phyloP scores from a whole-genome alignment of 2,888 invertebrate species.

The Himalopsyche tibetana region DNA sequence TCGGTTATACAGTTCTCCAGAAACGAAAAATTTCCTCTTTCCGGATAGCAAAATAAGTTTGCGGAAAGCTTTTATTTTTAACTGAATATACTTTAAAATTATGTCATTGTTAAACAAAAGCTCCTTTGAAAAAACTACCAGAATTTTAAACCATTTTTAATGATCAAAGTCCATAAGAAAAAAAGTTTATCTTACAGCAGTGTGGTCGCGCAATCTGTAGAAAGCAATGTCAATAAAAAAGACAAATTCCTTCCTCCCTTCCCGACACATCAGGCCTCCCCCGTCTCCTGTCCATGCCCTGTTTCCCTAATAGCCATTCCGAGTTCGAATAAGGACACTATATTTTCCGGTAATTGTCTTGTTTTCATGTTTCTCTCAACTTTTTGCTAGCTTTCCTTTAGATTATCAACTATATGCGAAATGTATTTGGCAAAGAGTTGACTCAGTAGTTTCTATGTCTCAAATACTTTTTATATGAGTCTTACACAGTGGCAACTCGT shows the following conservation, averaged over 20 bases:
- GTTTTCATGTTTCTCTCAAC: conserved; percentile 65
- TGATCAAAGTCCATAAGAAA: background rate
- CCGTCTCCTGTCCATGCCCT: conserved; percentile 46
- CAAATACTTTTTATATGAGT: conserved; percentile 44
- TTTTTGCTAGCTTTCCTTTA: conserved; percentile 63
- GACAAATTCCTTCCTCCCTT: conserved; percentile 61
- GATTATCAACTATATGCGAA: conserved; percentile 59
- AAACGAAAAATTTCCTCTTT: too few relatives aligned
- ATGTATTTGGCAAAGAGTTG: conserved; percentile 59
- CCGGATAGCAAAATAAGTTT: too few relatives aligned
- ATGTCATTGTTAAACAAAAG: too few relatives aligned
- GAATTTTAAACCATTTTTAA: background rate
- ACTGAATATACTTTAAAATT: too few relatives aligned
- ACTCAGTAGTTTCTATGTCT: conserved; percentile 52
- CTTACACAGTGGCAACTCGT: conserved; percentile 6
- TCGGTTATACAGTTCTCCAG: too few relatives aligned
- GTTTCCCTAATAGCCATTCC: conserved; percentile 65
- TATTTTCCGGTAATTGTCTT: conserved; percentile 66
- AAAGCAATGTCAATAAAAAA: conserved; percentile 63
- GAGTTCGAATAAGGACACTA: conserved; percentile 65
- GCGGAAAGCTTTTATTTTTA: too few relatives aligned
- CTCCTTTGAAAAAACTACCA: too few relatives aligned
- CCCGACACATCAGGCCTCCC: conserved; percentile 53
- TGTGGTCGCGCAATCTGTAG: conserved; percentile 56
- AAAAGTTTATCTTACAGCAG: conserved; percentile 21